A percentile compares a stretch with the other conserved stretches of the same genome.
phyloP scores from a whole-genome alignment of 2,113 vertebrate genomes.

The Triplophysa tibetana region DNA sequence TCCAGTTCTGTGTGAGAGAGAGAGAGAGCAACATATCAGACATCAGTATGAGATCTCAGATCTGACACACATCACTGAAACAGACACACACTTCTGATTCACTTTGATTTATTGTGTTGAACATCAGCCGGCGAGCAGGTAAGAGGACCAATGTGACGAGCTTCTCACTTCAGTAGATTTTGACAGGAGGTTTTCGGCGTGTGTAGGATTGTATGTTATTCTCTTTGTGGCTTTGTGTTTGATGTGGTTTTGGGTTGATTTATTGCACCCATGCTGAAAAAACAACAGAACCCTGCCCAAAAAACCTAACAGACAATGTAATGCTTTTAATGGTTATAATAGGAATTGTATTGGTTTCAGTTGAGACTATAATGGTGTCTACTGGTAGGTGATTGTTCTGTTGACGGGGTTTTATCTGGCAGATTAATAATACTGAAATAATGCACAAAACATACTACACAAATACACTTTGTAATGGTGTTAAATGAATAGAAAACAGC shows the following conservation, averaged over 20 bases:
- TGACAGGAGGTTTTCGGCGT: not conserved
- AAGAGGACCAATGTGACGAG: constrained; percentile 32
- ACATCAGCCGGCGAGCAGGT: constrained; percentile 13
- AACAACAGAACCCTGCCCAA: too few relatives aligned
- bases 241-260: not conserved
- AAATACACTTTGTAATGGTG: too few relatives aligned
- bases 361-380: too few relatives aligned
- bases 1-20: constrained; percentile 5
- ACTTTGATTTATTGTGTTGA: constrained; percentile 9
- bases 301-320: too few relatives aligned
- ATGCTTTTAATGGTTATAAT: too few relatives aligned
- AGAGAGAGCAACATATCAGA: constrained; percentile 21
- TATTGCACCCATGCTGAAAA: not conserved
- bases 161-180: not conserved
- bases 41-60: constrained; percentile 6
- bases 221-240: constrained; percentile 5
- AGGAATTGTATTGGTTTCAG: too few relatives aligned
- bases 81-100: constrained; percentile 27
- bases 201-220: constrained; percentile 22
- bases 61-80: constrained; percentile 35
- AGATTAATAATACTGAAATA: too few relatives aligned
- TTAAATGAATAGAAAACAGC: too few relatives aligned
- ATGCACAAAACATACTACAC: too few relatives aligned
- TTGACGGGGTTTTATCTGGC: too few relatives aligned
- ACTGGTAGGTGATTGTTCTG: too few relatives aligned